phyloP scores from a whole-genome alignment of 2,797 vertebrate genomes.

The Anabacerthia variegaticeps region DNA sequence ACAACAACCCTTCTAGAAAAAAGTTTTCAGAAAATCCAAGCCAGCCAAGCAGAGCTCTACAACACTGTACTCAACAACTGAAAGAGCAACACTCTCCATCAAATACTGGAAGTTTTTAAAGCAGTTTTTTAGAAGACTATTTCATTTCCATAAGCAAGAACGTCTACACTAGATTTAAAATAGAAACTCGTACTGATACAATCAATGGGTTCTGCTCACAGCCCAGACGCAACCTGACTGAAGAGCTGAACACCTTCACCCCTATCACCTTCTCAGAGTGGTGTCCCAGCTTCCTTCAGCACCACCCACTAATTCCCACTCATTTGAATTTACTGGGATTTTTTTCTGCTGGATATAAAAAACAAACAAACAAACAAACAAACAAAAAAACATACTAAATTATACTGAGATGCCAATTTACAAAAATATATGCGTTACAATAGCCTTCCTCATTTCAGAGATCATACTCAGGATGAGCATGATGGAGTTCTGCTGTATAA shows the following conservation, averaged over 20 bases:
- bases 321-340: neutral
- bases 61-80: neutral
- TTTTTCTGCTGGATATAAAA: neutral
- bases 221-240: neutral
- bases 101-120: neutral
- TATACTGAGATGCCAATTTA: neutral
- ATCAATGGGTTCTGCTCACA: neutral
- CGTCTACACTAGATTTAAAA: neutral
- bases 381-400: neutral
- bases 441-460: neutral
- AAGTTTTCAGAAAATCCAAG: neutral
- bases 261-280: neutral
- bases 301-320: neutral
- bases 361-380: too few species aligned
- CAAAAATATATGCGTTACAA: neutral
- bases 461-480: neutral
- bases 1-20: neutral
- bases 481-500: neutral
- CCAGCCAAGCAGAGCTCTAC: neutral
- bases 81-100: neutral
- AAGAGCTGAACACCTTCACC: accelerated
- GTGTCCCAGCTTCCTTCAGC: neutral
- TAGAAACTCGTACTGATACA: neutral
- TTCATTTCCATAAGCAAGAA: neutral
- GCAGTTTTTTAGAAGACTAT: neutral